Conservation (phyloP, 2,888 invertebrate genomes). For the Trichogramma evanescens region DNA sequence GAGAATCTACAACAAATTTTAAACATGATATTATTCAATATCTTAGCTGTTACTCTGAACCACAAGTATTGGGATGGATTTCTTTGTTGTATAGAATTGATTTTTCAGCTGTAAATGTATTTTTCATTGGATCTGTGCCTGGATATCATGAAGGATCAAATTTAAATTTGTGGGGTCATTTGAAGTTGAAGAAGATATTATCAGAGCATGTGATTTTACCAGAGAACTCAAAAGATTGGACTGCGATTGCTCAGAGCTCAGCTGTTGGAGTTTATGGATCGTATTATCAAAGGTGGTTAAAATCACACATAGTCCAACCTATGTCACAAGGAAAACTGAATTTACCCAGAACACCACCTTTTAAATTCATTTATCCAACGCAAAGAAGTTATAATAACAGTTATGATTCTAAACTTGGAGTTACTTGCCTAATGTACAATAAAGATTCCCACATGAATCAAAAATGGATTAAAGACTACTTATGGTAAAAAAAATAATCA, state of each 20-base stretch:
- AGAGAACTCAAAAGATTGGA: constrained; percentile 53
- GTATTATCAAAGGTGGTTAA: constrained; percentile 63
- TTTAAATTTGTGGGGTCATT: constrained; percentile 56
- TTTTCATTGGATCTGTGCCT: constrained; percentile 77
- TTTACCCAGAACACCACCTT: constrained; percentile 51
- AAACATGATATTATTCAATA: constrained; percentile 74
- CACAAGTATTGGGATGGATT: constrained; percentile 65
- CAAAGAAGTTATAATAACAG: constrained; percentile 75
- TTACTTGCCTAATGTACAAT: constrained; percentile 82
- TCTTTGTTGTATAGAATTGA: constrained; percentile 69
- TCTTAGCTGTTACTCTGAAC: constrained; percentile 64
- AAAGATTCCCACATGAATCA: constrained; percentile 72
- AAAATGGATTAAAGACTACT: constrained; percentile 67
- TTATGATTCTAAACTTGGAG: constrained; percentile 76
- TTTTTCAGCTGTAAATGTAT: constrained; percentile 75
- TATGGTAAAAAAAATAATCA: constrained; percentile 56
- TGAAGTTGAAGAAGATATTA: constrained; percentile 47
- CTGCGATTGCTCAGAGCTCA: constrained; percentile 79
- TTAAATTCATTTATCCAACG: constrained; percentile 68
- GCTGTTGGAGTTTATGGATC: constrained; percentile 82
- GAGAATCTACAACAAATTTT: constrained; percentile 80
- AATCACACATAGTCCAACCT: constrained; percentile 64
- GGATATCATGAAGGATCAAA: constrained; percentile 62
- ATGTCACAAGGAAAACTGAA: constrained; percentile 53
- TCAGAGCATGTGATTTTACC: constrained; percentile 56